A percentile compares a stretch with the other conserved stretches of the same genome.
phyloP scores from a whole-genome alignment of 2,797 vertebrate genomes.

The Urosaurus nigricauda region DNA sequence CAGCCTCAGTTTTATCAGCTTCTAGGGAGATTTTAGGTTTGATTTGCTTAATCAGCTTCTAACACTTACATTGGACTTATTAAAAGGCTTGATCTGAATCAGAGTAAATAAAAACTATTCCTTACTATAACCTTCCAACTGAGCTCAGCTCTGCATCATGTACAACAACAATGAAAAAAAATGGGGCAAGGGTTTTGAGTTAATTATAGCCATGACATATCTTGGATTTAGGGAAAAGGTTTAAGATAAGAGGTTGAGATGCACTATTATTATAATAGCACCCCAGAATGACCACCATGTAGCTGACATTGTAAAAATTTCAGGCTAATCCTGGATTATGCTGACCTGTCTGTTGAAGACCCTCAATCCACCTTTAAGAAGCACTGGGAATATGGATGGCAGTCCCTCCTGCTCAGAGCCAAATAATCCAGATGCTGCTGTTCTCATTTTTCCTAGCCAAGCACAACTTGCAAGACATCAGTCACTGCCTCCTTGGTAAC shows the following conservation, averaged over 20 bases:
- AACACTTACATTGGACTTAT: background rate
- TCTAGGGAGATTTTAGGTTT: too few relatives aligned
- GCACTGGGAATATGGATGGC: background rate
- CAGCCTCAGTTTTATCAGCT: too few relatives aligned
- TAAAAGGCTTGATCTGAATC: background rate
- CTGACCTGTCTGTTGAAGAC: background rate
- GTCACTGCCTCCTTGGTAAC: too few relatives aligned
- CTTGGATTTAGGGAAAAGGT: background rate
- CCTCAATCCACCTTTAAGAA: background rate
- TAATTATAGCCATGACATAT: background rate
- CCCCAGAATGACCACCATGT: background rate
- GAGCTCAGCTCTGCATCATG: background rate
- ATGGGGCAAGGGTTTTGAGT: background rate
- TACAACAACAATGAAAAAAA: background rate
- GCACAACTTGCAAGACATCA: background rate
- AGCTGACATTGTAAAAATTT: background rate
- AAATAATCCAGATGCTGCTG: background rate
- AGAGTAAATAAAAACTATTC: background rate
- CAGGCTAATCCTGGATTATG: background rate
- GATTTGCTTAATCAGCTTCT: too few relatives aligned
- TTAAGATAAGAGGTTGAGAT: background rate
- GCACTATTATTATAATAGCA: background rate
- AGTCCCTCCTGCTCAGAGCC: background rate
- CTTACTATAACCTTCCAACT: background rate
- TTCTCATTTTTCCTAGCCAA: background rate